A percentile compares a stretch with the other conserved stretches of the same genome.
Evolutionary conservation across 2,797 vertebrate species (phyloP).

Genomic region (Hyperoplus immaculatus): DNA sequence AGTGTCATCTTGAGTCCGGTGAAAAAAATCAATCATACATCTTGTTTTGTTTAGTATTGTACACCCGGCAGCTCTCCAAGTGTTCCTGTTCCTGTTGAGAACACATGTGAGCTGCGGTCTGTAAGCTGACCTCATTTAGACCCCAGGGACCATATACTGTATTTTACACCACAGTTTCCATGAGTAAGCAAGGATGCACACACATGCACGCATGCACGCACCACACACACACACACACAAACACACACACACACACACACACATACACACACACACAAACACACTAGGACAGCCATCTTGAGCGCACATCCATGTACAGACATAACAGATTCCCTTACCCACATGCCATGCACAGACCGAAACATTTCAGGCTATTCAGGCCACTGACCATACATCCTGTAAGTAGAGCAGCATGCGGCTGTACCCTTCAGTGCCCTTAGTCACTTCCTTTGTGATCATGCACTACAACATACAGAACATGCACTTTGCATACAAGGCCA

Average conservation of each 20-base stretch:
- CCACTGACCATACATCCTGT: constrained; percentile 69
- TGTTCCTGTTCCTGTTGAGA: constrained; percentile 1
- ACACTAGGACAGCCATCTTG: constrained; percentile 45
- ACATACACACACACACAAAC: constrained; percentile 8
- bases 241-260: constrained; percentile 2
- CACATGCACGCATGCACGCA: neutral
- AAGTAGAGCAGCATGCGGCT: constrained; percentile 33
- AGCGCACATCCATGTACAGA: constrained; percentile 15
- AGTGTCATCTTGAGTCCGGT: neutral
- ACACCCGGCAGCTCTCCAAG: neutral
- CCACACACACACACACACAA: constrained; percentile 10
- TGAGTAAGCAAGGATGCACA: neutral
- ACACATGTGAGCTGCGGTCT: constrained; percentile 6
- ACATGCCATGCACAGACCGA: constrained; percentile 4
- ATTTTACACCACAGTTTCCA: neutral
- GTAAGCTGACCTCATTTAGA: constrained; percentile 24
- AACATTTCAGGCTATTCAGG: constrained; percentile 50
- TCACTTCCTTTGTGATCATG: constrained; percentile 53
- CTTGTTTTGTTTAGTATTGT: neutral
- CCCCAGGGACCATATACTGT: neutral
- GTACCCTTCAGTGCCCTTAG: constrained; percentile 34
- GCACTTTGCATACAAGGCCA: constrained; percentile 51
- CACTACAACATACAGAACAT: constrained; percentile 48
- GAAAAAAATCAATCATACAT: neutral
- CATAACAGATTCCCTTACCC: constrained; percentile 20